Conservation (phyloP, 2,888 invertebrate genomes). For the Lycaena phlaeas region DNA sequence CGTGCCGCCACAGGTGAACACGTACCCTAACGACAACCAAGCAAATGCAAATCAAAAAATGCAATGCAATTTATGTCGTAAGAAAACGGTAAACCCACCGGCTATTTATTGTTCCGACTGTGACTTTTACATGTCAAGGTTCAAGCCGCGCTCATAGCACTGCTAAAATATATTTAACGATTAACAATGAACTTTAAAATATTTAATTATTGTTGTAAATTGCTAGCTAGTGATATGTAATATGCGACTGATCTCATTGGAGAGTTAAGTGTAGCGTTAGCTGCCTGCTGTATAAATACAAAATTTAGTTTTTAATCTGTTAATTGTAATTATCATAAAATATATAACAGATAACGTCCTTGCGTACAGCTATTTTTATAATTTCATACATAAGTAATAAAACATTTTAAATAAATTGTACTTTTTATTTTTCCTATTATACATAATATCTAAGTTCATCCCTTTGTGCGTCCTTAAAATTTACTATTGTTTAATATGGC, state of each 20-base stretch:
- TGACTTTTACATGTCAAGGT: conserved; percentile 92
- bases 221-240: conserved; percentile 13
- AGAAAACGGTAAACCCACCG: conserved; percentile 84
- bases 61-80: conserved; percentile 89
- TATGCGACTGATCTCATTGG: conserved; percentile 51
- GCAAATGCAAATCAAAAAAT: conserved; percentile 61
- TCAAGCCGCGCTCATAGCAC: conserved; percentile 76
- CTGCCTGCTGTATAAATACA: conserved; percentile 8
- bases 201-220: conserved; percentile 7
- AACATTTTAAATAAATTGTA: conserved; percentile 2
- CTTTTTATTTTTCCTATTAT: background rate
- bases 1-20: conserved; percentile 50
- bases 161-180: conserved; percentile 4
- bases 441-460: too few relatives aligned
- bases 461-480: too few relatives aligned
- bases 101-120: conserved; percentile 91
- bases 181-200: conserved; percentile 6
- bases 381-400: conserved; percentile 9
- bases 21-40: conserved; percentile 34
- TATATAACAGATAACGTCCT: background rate
- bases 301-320: conserved; percentile 2
- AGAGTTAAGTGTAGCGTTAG: conserved; percentile 24
- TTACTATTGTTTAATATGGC: too few relatives aligned
- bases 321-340: conserved; percentile 5
- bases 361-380: conserved; percentile 5